Evolutionary conservation across 2,113 vertebrate genomes (phyloP).

Genomic region (Sinocyclocheilus maitianheensis): DNA sequence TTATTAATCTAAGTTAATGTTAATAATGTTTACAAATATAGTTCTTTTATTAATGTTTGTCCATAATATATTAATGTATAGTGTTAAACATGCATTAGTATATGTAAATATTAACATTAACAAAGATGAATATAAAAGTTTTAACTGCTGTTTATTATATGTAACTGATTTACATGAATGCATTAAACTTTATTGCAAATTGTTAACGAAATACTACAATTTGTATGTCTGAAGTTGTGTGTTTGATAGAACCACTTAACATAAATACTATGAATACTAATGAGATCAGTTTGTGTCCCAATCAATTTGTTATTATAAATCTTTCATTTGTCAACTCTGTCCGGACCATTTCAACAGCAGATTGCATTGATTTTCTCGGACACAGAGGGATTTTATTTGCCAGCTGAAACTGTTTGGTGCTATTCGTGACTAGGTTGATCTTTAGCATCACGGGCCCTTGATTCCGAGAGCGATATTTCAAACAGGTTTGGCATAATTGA

Average conservation of each 20-base stretch:
- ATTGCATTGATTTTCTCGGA: conserved; percentile 3
- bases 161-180: neutral
- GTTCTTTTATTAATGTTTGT: neutral
- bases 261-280: neutral
- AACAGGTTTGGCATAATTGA: neutral
- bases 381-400: neutral
- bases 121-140: neutral
- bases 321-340: neutral
- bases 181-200: neutral
- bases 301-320: conserved; percentile 1
- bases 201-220: neutral
- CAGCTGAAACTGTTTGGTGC: neutral
- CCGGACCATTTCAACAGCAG: neutral
- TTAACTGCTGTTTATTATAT: neutral
- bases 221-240: neutral
- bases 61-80: neutral
- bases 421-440: neutral
- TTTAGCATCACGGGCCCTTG: neutral
- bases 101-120: neutral
- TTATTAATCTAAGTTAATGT: neutral
- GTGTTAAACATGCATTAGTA: too few species aligned
- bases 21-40: neutral
- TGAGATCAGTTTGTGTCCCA: neutral
- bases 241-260: neutral
- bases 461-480: neutral